Conservation (phyloP, 2,888 invertebrate species). For the Pseudoips prasinana region DNA sequence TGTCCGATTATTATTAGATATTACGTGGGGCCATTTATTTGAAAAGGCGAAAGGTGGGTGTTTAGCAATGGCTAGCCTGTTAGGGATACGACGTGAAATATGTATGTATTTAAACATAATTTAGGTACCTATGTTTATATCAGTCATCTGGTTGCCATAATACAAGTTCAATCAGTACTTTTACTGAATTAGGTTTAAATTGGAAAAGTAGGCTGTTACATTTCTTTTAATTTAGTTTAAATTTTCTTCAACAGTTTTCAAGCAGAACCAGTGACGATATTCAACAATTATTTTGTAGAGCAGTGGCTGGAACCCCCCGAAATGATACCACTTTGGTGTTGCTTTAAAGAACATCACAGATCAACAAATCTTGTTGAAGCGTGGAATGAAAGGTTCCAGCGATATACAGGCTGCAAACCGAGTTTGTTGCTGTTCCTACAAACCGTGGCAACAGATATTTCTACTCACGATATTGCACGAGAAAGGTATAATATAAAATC, state of each 20-base stretch:
- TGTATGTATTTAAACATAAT: too few relatives aligned
- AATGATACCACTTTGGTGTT: conserved; percentile 17
- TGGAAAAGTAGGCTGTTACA: too few relatives aligned
- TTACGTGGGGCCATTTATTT: too few relatives aligned
- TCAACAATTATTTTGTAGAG: conserved; percentile 15
- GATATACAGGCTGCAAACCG: conserved; percentile 4
- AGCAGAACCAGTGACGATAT: conserved; percentile 8
- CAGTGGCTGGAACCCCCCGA: conserved; percentile 13
- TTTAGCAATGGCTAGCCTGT: too few relatives aligned
- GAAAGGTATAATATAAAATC: conserved; percentile 2
- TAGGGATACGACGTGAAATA: too few relatives aligned
- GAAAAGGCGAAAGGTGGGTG: too few relatives aligned
- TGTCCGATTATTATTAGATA: too few relatives aligned
- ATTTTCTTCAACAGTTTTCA: conserved; percentile 6
- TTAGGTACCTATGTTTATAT: too few relatives aligned
- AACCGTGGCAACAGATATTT: conserved; percentile 13
- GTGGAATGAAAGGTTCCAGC: conserved; percentile 11
- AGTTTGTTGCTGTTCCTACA: conserved; percentile 11
- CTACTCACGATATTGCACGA: conserved; percentile 9
- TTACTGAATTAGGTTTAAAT: too few relatives aligned
- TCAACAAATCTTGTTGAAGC: conserved; percentile 15
- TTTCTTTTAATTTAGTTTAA: neutral
- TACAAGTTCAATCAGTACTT: too few relatives aligned
- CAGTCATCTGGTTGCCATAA: too few relatives aligned
- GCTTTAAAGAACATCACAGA: conserved; percentile 9